Evolutionary conservation across 2,888 invertebrate species (phyloP).

Genomic region (Elmis aenea): DNA sequence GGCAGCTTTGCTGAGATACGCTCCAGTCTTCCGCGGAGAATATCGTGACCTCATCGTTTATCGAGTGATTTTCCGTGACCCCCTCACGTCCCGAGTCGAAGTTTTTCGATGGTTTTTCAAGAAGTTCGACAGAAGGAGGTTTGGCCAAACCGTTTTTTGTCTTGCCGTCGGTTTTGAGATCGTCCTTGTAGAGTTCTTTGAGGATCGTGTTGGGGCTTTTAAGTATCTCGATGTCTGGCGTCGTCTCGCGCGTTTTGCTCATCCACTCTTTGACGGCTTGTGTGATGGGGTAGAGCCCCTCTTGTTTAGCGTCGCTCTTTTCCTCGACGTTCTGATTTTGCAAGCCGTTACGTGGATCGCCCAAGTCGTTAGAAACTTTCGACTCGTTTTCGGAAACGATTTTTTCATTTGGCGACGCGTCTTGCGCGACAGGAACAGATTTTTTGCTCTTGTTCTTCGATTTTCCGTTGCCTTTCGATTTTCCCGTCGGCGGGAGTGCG

Average conservation of each 20-base stretch:
- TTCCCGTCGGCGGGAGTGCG: constrained; percentile 1
- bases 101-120: background rate
- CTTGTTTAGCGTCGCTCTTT: constrained; percentile 7
- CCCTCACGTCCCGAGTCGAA: background rate
- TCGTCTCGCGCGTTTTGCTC: constrained; percentile 43
- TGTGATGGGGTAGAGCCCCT: constrained; percentile 49
- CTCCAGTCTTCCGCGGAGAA: constrained; percentile 16
- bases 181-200: constrained; percentile 32
- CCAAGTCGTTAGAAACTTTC: constrained; percentile 5
- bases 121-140: constrained; percentile 2
- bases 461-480: constrained; percentile 14
- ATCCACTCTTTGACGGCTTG: constrained; percentile 59
- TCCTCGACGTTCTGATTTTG: no score
- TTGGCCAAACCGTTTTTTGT: background rate
- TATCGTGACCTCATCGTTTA: constrained; percentile 13
- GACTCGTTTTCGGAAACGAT: constrained; percentile 3
- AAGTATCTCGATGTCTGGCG: constrained; percentile 44
- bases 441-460: constrained; percentile 19
- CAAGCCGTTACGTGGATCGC: constrained; percentile 4
- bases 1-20: constrained; percentile 30
- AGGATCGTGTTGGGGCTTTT: constrained; percentile 43
- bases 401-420: background rate
- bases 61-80: background rate
- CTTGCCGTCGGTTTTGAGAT: constrained; percentile 20
- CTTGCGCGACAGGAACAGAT: background rate